Evolutionary conservation across 2,113 vertebrate species (phyloP).

Genomic region (Takifugu flavidus): DNA sequence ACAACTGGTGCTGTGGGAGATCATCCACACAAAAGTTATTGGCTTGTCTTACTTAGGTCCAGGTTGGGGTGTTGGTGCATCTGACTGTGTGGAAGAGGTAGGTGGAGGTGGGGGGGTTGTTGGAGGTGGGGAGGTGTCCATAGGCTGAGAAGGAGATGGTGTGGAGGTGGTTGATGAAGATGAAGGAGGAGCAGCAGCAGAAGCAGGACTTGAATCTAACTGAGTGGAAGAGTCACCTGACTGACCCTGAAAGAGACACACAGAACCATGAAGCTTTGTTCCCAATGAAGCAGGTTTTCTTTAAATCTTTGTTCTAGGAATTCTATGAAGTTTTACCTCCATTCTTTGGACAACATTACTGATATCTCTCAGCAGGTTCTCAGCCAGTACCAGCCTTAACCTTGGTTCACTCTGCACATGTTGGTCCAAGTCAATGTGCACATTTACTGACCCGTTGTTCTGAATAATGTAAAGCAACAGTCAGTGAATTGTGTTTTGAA

Average conservation of each 20-base stretch:
- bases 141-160: conserved; percentile 74
- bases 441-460: conserved; percentile 83
- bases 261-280: neutral
- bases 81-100: conserved; percentile 63
- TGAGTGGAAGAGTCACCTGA: conserved; percentile 54
- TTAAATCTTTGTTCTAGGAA: neutral
- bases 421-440: conserved; percentile 89
- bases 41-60: conserved; percentile 66
- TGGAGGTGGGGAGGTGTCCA: conserved; percentile 76
- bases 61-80: conserved; percentile 67
- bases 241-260: conserved; percentile 48
- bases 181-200: conserved; percentile 39
- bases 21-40: rapidly evolving
- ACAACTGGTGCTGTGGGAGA: neutral
- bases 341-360: conserved; percentile 81
- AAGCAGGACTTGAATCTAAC: conserved; percentile 40
- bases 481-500: neutral
- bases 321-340: conserved; percentile 69
- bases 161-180: conserved; percentile 71
- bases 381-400: conserved; percentile 85
- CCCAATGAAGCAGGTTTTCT: neutral
- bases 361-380: conserved; percentile 86
- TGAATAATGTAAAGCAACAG: conserved; percentile 31
- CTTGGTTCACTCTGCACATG: conserved; percentile 84
- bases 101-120: conserved; percentile 65